Evolutionary conservation across 2,113 vertebrate species (phyloP).

Genomic region (Pachyramphus minor): DNA sequence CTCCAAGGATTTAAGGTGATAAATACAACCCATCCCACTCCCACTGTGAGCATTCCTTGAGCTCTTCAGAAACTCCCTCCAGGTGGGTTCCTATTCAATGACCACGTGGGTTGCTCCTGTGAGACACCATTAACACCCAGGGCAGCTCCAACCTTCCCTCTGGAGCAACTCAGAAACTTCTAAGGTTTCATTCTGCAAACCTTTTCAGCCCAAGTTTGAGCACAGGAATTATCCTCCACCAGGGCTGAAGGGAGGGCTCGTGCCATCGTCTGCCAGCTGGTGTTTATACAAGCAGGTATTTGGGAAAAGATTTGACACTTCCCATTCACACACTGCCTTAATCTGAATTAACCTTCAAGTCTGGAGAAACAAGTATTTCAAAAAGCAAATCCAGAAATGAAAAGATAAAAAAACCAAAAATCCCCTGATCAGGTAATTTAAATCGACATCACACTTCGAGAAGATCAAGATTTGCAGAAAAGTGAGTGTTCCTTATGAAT

Average conservation of each 20-base stretch:
- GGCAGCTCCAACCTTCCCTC: not conserved
- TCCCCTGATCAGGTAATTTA: not conserved
- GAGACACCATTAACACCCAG: not conserved
- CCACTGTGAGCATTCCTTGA: not conserved
- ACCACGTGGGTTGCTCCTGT: rapidly evolving
- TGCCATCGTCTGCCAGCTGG: not conserved
- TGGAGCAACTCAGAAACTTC: not conserved
- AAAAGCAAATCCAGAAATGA: not conserved
- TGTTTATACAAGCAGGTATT: not conserved
- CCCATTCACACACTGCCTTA: not conserved
- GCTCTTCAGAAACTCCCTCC: not conserved
- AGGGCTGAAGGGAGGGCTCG: rapidly evolving
- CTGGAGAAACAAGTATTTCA: not conserved
- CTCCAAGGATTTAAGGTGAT: not conserved
- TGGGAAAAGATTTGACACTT: not conserved
- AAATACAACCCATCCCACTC: not conserved
- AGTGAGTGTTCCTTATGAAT: not conserved
- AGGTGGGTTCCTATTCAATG: not conserved
- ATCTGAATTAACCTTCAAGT: not conserved
- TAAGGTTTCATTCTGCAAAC: not conserved
- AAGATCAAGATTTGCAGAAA: not conserved
- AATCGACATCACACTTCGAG: not conserved
- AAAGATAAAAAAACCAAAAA: not conserved
- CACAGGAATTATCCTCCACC: not conserved
- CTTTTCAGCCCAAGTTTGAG: not conserved